A percentile compares a stretch with the other conserved stretches of the same genome.
Conservation (phyloP, 2,888 invertebrate genomes). For the Pyrgus malvae region DNA sequence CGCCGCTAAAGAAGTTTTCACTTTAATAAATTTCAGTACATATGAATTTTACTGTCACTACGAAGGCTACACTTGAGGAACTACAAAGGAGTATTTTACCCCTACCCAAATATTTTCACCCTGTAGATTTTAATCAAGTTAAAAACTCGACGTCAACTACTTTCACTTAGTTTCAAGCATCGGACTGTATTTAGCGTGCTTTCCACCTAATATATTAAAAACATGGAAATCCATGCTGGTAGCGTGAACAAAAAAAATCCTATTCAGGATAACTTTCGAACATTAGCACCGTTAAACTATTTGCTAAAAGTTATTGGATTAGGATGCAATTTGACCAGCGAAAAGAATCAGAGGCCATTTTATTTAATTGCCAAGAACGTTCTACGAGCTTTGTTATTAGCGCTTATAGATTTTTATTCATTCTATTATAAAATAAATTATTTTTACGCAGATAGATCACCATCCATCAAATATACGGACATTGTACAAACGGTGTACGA, state of each 20-base stretch:
- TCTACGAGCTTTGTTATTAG: constrained; percentile 31
- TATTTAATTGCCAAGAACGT: background rate
- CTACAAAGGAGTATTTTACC: no score
- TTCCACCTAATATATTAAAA: no score
- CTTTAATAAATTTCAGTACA: no score
- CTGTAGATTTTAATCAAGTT: constrained; percentile 13
- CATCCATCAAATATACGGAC: constrained; percentile 57
- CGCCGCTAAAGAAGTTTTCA: no score
- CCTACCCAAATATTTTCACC: background rate
- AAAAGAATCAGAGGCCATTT: background rate
- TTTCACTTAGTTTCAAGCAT: background rate
- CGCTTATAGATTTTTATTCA: constrained; percentile 40
- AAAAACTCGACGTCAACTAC: constrained; percentile 1
- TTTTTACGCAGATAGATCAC: constrained; percentile 39
- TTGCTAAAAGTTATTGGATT: constrained; percentile 42
- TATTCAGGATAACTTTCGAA: constrained; percentile 38
- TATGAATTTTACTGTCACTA: no score
- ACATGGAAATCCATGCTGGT: no score
- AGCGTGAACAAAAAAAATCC: no score
- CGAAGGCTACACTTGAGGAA: no score
- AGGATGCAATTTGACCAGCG: background rate
- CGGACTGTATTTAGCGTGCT: background rate
- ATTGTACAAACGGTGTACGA: constrained; percentile 54
- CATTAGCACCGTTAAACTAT: constrained; percentile 44
- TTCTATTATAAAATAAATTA: constrained; percentile 51